Conservation (phyloP, 2,888 invertebrate genomes). For the Dicranocentrus wangi region DNA sequence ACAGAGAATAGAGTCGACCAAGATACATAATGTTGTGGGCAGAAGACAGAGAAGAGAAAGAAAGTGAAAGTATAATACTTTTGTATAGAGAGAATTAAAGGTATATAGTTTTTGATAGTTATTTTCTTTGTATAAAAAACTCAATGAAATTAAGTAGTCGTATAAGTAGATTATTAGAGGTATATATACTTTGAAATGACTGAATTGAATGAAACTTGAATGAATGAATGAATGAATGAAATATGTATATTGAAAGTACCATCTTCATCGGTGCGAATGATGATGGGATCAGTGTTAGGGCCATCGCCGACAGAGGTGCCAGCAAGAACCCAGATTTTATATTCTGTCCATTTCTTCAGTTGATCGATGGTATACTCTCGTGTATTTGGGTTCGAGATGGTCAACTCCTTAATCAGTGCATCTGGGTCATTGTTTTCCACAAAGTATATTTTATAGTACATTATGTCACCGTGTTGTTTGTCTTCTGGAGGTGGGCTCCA, state of each 20-base stretch:
- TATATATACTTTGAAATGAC: slow-evolving; percentile 29
- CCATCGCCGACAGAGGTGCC: slow-evolving; percentile 98
- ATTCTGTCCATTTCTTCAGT: slow-evolving; percentile 95
- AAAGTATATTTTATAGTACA: slow-evolving; percentile 94
- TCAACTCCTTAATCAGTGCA: slow-evolving; percentile 87
- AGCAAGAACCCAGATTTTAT: slow-evolving; percentile 96
- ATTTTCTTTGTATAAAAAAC: slow-evolving; percentile 33
- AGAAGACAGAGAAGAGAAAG: slow-evolving; percentile 19
- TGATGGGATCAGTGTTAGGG: slow-evolving; percentile 91
- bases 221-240: slow-evolving; percentile 20
- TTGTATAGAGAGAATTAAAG: slow-evolving; percentile 7
- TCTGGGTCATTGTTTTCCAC: slow-evolving; percentile 86
- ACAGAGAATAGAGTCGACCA: background rate
- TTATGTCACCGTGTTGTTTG: slow-evolving; percentile 92
- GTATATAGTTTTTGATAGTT: background rate
- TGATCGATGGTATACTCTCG: slow-evolving; percentile 89
- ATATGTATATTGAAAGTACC: slow-evolving; percentile 84
- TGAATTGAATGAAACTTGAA: slow-evolving; percentile 28
- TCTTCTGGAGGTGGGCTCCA: slow-evolving; percentile 96
- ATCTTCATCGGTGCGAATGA: slow-evolving; percentile 96
- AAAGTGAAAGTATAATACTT: slow-evolving; percentile 15
- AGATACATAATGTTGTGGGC: background rate
- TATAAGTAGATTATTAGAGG: background rate
- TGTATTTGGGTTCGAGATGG: slow-evolving; percentile 80
- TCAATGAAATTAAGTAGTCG: slow-evolving; percentile 32